Percentiles rank a stretch among this genome's conserved stretches.
Evolutionary conservation across 2,797 vertebrate species (phyloP).

Genomic region (Rhyacichthys aspro): DNA sequence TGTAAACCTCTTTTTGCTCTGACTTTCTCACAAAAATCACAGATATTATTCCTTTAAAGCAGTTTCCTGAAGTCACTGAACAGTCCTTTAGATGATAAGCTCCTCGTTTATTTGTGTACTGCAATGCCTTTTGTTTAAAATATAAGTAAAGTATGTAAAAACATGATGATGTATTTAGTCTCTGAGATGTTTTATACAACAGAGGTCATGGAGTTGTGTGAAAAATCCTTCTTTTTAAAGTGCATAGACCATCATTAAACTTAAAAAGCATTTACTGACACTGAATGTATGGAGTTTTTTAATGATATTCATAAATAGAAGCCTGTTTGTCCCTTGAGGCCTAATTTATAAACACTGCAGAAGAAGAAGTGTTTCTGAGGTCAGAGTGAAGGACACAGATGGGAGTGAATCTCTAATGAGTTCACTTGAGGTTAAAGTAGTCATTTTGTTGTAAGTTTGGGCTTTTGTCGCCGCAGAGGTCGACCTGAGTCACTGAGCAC

Average conservation of each 20-base stretch:
- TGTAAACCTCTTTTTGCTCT: too few species aligned
- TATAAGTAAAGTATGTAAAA: too few species aligned
- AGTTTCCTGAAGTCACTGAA: too few species aligned
- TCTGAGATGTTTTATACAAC: too few species aligned
- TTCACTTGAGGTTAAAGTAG: slow-evolving; percentile 8
- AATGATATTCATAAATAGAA: slow-evolving; percentile 8
- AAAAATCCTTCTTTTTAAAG: not conserved
- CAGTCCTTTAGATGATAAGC: too few species aligned
- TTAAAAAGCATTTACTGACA: slow-evolving; percentile 12
- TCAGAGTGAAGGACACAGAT: slow-evolving; percentile 64
- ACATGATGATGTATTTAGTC: too few species aligned
- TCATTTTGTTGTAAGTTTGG: slow-evolving; percentile 37
- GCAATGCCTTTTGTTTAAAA: too few species aligned
- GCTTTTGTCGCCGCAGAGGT: slow-evolving; percentile 27
- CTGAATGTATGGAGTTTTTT: not conserved
- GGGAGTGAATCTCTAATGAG: slow-evolving; percentile 61
- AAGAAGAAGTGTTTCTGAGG: slow-evolving; percentile 35
- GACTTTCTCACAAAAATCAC: too few species aligned
- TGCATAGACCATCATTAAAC: slow-evolving; percentile 3
- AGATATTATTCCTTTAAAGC: too few species aligned
- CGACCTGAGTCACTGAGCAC: slow-evolving; percentile 1
- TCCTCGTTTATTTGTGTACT: too few species aligned
- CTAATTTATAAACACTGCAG: slow-evolving; percentile 42
- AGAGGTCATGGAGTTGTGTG: too few species aligned
- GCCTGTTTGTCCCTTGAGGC: slow-evolving; percentile 38